Base-by-base conservation (phyloP, 2,113 vertebrate species). In the Labeo catla region DNA sequence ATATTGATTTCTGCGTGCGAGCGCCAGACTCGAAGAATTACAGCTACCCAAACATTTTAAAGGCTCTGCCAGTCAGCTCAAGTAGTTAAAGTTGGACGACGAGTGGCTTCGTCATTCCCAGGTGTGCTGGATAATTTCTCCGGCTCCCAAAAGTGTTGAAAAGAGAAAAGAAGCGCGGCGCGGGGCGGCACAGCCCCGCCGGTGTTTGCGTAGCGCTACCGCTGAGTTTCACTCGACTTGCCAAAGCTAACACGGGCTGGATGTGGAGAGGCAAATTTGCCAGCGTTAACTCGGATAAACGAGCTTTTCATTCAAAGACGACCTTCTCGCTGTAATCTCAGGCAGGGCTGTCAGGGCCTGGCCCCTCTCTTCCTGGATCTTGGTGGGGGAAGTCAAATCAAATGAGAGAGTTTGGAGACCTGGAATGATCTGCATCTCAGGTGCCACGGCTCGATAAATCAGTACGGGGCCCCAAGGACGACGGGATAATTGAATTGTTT, bases 401-500 rank as follows among this genome's bases (percentile, higher is more conserved):
- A 74, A 76, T 34, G 47, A 52, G 34, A 10, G 57, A 21, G 68
- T 39, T 11, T 79, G 54, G 45, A 78, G 86, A 70, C 47, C 34
- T 23, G 57, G 39, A 73, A 80, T 54, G 88, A 85, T 83, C 72
- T 86, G 72, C 85, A 70, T 47, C 86, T 87, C 85, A 78, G 89
- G 86, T 87, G 86, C 89, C 76, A 66, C 49, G 52, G 43, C 77
- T 84, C 65, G 36, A 87, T 89, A 89, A 90, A 91, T 91, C 83
- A 88, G 85, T 70, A 10, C 83, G 10, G 15, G 54, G 78, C 81
- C 83, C 82, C 79, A 84, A 77, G 82, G 85, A 73, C 34, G 43
- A 65, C 15, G 47, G 57, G 84, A 81, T 86, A 88, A 90, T 87
- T 89, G 88, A 91, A 89, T 87, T 87, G 89, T 89, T 89, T 90